Evolutionary conservation across 2,113 vertebrate genomes (phyloP), one percentile per base, ranked within the genome.

Genomic region (Triplophysa dalaica): DNA sequence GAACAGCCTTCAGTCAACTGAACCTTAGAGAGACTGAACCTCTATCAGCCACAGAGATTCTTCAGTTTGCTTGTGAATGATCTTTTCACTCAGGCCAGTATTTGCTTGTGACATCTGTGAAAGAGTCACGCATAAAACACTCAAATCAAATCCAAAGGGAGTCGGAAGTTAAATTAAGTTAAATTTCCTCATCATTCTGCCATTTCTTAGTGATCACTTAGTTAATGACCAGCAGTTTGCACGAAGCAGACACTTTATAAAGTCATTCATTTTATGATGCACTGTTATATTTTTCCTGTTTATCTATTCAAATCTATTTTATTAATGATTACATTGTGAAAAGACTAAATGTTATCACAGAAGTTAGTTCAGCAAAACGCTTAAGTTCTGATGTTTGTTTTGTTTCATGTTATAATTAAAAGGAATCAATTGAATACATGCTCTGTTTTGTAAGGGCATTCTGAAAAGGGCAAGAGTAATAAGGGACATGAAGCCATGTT

Each of bases 1-100:
- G 75, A 76, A 19, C 61, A 65, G 26, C 14, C 52, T 60, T 26
- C 58, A 68, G 11, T 82, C 21, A 67, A 85, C 79, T 87, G 73
- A 85, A 60, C 68, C 2, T 1, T 0, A 9, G 2, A 21, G 6
- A 58, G 52, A 8, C 19, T 21, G 16, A 58, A 58, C 8, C 19
- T 6, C 50, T 38, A 72, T 3, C 5, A 54, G 22, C 48, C 14
- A 29, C 26, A 68, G 24, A 14, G 5, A n/a, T 45, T 41, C 56
- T 29, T 52, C 61, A 52, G 11, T 24, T 79, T 75, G 58, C 8
- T 43, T n/a, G 60, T 48, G 10, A 48, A 33, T 38, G 11, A 45
- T 45, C 17, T 38, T 41, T 60, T 73, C 33, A 60, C 19, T 22
- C 33, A 43, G 29, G 33, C 50, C 54, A 43, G 2, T 73, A 14